Percentiles rank a stretch among this genome's conserved stretches.
phyloP scores from a whole-genome alignment of 2,797 vertebrate genomes.

The Neostethus bicornis region DNA sequence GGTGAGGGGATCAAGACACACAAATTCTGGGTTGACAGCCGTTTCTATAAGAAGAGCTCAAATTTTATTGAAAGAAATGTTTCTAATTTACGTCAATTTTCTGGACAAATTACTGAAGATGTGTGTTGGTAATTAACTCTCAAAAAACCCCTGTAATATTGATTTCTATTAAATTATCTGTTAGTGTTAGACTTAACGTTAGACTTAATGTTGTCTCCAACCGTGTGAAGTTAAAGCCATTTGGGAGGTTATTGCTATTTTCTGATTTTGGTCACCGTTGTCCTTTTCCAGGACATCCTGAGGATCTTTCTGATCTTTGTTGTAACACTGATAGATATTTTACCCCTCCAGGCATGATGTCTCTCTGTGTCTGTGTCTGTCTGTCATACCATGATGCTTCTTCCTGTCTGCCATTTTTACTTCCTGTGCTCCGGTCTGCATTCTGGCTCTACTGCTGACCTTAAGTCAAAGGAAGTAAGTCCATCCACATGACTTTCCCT shows the following conservation, averaged over 20 bases:
- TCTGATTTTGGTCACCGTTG: constrained; percentile 66
- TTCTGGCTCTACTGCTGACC: constrained; percentile 73
- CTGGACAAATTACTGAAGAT: too few species aligned
- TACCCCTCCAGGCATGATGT: constrained; percentile 72
- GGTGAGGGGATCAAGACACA: too few species aligned
- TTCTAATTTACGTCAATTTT: too few species aligned
- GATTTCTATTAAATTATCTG: too few species aligned
- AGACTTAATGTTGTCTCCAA: constrained; percentile 62
- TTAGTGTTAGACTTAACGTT: too few species aligned
- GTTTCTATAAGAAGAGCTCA: too few species aligned
- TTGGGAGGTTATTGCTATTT: constrained; percentile 80
- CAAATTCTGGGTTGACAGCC: too few species aligned
- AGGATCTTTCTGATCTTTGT: constrained; percentile 41
- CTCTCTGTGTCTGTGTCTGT: constrained; percentile 73
- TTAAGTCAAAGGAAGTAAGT: constrained; percentile 88
- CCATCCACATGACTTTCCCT: constrained; percentile 32
- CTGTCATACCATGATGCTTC: constrained; percentile 67
- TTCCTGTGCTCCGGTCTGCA: constrained; percentile 64
- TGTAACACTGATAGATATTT: constrained; percentile 56
- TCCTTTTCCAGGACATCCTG: constrained; percentile 47
- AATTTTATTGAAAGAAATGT: too few species aligned
- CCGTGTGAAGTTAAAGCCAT: constrained; percentile 80
- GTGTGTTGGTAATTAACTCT: too few species aligned
- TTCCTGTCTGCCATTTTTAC: constrained; percentile 74
- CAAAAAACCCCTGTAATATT: too few species aligned